These are phyloP conservation scores for Micromussa lordhowensis DNA, from an alignment of 92 coral and sea anemone species.

Conservation along the genomic window DNA sequence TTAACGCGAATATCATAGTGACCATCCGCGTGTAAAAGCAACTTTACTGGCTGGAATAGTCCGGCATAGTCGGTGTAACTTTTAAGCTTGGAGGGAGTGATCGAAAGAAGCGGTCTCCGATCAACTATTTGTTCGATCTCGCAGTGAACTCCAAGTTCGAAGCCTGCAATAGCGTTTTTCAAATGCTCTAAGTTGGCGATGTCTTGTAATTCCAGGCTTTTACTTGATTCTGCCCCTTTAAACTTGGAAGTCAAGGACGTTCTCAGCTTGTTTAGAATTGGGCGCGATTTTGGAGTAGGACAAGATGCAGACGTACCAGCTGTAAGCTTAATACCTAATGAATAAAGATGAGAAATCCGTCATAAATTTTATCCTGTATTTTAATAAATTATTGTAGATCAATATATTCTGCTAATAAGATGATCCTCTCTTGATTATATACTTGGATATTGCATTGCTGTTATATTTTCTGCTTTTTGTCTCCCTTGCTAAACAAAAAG, in stretches of 20 bases:
- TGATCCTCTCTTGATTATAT: constrained; percentile 12
- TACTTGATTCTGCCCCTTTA: background rate
- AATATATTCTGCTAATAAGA: constrained; percentile 6
- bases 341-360: too few species aligned
- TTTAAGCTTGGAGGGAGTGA: too few species aligned
- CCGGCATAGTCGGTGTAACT: too few species aligned
- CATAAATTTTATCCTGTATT: background rate
- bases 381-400: constrained; percentile 3
- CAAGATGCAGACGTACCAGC: constrained; percentile 1
- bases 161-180: constrained; percentile 9
- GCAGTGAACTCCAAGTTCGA: constrained; percentile 7
- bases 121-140: constrained; percentile 20
- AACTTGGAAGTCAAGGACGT: constrained; percentile 17
- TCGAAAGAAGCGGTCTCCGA: constrained; percentile 20
- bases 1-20: constrained; percentile 33
- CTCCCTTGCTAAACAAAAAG: too few species aligned
- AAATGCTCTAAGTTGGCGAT: constrained; percentile 11
- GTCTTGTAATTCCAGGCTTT: constrained; percentile 12
- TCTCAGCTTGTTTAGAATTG: background rate
- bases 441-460: constrained; percentile 5
- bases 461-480: background rate
- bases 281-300: background rate
- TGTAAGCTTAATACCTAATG: background rate
- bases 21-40: constrained; percentile 35
- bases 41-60: constrained; percentile 27